These are phyloP conservation scores for Mixornis gularis DNA, from an alignment of 2,113 vertebrate species.

Conservation along the genomic window DNA sequence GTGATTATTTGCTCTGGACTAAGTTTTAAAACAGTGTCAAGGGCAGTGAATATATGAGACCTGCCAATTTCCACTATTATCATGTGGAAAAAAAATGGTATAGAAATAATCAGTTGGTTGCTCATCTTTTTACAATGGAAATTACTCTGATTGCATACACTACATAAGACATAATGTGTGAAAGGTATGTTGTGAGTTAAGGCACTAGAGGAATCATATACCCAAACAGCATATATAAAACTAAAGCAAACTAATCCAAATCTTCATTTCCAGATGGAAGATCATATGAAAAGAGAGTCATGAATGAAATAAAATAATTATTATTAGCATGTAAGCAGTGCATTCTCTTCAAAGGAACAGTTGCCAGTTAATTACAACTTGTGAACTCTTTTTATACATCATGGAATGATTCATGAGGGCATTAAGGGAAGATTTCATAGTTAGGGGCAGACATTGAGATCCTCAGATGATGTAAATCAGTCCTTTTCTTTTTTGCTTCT, in stretches of 20 bases:
- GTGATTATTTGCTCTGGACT: neutral
- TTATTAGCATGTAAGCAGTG: neutral
- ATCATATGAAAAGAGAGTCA: neutral
- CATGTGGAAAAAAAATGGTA: fast-evolving
- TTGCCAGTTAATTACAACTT: neutral
- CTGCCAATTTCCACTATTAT: neutral
- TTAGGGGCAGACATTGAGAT: neutral
- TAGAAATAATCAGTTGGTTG: neutral
- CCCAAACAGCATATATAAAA: neutral
- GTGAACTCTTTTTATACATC: neutral
- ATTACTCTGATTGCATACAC: neutral
- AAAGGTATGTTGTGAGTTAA: fast-evolving
- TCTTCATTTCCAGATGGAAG: neutral
- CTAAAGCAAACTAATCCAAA: neutral
- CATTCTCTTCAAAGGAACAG: neutral
- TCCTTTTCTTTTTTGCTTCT: neutral
- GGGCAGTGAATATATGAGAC: neutral
- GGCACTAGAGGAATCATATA: neutral
- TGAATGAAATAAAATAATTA: neutral
- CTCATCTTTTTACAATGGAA: neutral
- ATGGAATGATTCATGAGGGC: neutral
- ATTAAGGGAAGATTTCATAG: neutral
- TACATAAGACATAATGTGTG: neutral
- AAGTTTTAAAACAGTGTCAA: neutral
- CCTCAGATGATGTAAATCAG: neutral